A percentile compares a stretch with the other conserved stretches of the same genome.
phyloP scores from a whole-genome alignment of 92 coral and sea anemone genomes.

The Zoanthus gigantus region DNA sequence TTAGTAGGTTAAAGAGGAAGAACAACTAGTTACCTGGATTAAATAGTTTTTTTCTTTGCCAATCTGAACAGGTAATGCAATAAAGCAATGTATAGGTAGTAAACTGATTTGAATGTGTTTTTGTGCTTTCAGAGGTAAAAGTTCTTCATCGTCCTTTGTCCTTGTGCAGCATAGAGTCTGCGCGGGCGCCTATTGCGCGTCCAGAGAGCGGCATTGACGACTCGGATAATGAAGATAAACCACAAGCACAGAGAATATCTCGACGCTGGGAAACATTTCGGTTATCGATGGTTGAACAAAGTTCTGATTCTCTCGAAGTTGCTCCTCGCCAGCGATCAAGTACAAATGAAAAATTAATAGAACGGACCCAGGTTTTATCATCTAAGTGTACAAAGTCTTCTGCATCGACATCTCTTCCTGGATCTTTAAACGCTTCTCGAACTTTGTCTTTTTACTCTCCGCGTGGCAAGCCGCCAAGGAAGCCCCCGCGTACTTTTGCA shows the following conservation, averaged over 20 bases:
- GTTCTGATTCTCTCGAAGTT: constrained; percentile 61
- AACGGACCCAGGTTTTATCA: constrained; percentile 14
- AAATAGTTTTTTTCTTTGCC: no score
- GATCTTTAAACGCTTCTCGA: constrained; percentile 27
- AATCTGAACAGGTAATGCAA: no score
- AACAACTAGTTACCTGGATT: no score
- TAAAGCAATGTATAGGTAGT: no score
- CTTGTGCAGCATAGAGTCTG: constrained; percentile 61
- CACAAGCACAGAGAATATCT: constrained; percentile 67
- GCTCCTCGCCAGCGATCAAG: constrained; percentile 63
- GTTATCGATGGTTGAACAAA: constrained; percentile 75
- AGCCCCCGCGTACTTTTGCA: constrained; percentile 91
- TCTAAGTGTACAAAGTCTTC: constrained; percentile 18
- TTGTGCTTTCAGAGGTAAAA: constrained; percentile 1
- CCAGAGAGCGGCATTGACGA: constrained; percentile 91
- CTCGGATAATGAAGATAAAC: constrained; percentile 79
- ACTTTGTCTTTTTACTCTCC: constrained; percentile 39
- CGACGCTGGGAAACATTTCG: constrained; percentile 76
- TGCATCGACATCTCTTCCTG: constrained; percentile 35
- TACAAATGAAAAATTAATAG: constrained; percentile 49
- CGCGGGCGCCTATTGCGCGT: constrained; percentile 82
- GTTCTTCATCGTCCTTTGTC: constrained; percentile 21
- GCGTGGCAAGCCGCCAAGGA: constrained; percentile 70
- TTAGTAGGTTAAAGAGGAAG: no score
- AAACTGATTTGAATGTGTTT: not conserved